Conservation (phyloP, 2,113 vertebrate genomes). For the Periophthalmus modestus region DNA sequence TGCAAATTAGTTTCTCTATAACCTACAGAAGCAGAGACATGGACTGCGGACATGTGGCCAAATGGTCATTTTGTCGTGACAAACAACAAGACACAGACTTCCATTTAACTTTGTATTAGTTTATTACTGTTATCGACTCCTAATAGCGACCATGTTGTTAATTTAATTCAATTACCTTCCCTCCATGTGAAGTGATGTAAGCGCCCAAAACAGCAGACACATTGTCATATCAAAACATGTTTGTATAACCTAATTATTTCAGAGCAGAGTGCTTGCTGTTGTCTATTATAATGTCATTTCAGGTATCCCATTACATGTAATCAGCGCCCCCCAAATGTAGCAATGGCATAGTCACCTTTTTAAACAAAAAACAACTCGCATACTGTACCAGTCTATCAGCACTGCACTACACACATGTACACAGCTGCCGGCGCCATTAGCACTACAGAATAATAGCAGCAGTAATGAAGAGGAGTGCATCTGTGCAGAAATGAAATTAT, state of each 20-base stretch:
- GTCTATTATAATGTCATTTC: conserved; percentile 44
- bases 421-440: conserved; percentile 41
- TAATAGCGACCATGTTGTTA: conserved; percentile 25
- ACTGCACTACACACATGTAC: conserved; percentile 12
- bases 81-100: conserved; percentile 10
- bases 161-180: conserved; percentile 28
- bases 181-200: neutral
- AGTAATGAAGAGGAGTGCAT: conserved; percentile 63
- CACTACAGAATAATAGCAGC: conserved; percentile 44
- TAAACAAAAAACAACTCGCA: conserved; percentile 46
- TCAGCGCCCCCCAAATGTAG: conserved; percentile 29
- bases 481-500: conserved; percentile 54
- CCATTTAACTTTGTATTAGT: conserved; percentile 14
- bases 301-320: conserved; percentile 57
- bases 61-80: neutral
- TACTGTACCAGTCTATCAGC: conserved; percentile 22
- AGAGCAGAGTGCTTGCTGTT: conserved; percentile 11
- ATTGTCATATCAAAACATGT: conserved; percentile 28
- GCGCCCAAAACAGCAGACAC: conserved; percentile 26
- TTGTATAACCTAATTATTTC: conserved; percentile 28
- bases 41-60: neutral
- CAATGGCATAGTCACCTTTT: conserved; percentile 14
- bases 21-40: conserved; percentile 17
- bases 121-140: conserved; percentile 35
- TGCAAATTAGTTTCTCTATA: conserved; percentile 34